Base-by-base conservation (phyloP, 2,888 invertebrate genomes). In the Seira sanloemensis region DNA sequence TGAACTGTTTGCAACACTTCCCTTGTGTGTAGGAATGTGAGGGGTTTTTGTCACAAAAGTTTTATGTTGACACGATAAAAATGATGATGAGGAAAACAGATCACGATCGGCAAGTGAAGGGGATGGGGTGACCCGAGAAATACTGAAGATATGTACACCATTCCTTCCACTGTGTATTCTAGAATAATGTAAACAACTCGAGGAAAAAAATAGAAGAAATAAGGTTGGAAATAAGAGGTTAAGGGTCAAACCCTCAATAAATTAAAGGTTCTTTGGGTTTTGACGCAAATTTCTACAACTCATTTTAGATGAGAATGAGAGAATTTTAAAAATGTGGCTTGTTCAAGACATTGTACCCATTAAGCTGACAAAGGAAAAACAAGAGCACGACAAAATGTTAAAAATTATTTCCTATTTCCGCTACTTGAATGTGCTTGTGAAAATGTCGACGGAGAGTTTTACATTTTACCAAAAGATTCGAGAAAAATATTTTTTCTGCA, bases 321-420 rank as follows among this genome's bases (percentile, higher is more conserved):
- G 19, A 68, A 21, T 2, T 62, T 21, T n/a, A 62, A 25, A 4
- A 62, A 21, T n/a, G n/a, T n/a, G n/a, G n/a, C n/a, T n/a, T n/a
- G n/a, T n/a, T 37, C 37, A 37, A 66, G 79, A 50, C 79, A 67
- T 72, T 79, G 79, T 16, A 37, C 72, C 74, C 80, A 80, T 80
- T 74, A 74, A 80, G 68, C 25, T 18, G 1, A 68, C 12, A 21
- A 19, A 74, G 27, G 19, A 74, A 80, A 23, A 80, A 80, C 80
- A 80, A 80, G 62, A 24, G 50, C 46, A 68, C 46, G 46, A 37
- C 37, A 37, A 37, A 37, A 19, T 75, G 74, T 37, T 74, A 79
- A 71, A 79, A 79, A 79, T 79, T 79, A 80, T 79, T 79, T 79
- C 79, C 79, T 62, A 24, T 76, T 73, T 74, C 62, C 80, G 79